Evolutionary conservation across 30 jellyfish, hydroid and myxozoan species (phyloP), one percentile per base, ranked within the genome.

Genomic region (Cassiopea xamachana): DNA sequence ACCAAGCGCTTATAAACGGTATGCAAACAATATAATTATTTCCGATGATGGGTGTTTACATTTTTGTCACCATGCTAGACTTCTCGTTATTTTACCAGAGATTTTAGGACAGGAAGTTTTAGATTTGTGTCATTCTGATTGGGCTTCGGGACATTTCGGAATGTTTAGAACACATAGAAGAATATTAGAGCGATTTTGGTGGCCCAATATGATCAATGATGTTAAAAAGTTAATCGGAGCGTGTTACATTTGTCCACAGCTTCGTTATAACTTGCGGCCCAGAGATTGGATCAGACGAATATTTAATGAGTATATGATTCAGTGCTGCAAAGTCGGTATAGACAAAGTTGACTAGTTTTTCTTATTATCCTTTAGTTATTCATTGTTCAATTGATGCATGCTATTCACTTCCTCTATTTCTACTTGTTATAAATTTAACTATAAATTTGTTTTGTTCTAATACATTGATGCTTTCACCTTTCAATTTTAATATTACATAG

Each of bases 131-230:
- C 93, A 85, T 46, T 85, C 93, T 7, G 88, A 85, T 55, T 87
- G 94, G 89, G 83, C 83, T 5, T 1, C 94, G 14, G 94, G 89
- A 60, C 94, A 77, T 76, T 87, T 75, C 59, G 89, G 89, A 1
- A 58, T 17, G 19, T 75, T 87, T 68, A 74, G 72, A 50, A 85
- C 87, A 16, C 93, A 85, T 55, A 72, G 87, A 85, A 61, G 93
- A 1, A 14, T 85, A 0, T 72, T 70, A 7, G 79, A 83, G 58
- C 39, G 15, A 5, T 85, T 85, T 71, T 85, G 93, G 93, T 85
- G 87, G 93, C 93, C 93, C 2, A 16, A 27, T 18, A 9, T 48
- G 60, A 70, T 48, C 39, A 16, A 72, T 39, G 93, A 73, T 85
- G 79, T 85, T 6, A 55, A 73, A 55, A 55, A 6, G 64, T 55